A percentile compares a stretch with the other conserved stretches of the same genome.
Conservation (phyloP, 2,888 invertebrate genomes). For the Heteromyza rotundicornis region DNA sequence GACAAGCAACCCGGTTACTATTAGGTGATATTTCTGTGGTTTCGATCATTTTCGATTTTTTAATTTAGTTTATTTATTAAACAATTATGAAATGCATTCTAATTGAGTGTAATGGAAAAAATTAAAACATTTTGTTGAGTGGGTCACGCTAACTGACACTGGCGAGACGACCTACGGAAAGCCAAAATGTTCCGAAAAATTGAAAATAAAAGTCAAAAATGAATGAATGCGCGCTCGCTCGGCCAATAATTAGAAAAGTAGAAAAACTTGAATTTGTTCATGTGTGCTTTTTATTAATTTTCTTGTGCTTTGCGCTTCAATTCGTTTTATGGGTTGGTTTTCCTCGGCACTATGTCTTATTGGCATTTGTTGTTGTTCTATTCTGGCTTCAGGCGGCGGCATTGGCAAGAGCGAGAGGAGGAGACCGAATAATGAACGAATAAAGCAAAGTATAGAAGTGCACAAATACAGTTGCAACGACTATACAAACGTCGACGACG, state of each 20-base stretch:
- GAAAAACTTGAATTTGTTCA: constrained; percentile 3
- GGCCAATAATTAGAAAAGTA: not conserved
- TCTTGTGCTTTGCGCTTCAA: constrained; percentile 51
- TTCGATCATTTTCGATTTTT: no score
- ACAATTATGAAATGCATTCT: constrained; percentile 59
- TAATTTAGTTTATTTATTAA: constrained; percentile 32
- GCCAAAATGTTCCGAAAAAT: constrained; percentile 9
- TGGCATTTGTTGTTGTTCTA: constrained; percentile 33
- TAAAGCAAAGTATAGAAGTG: constrained; percentile 50
- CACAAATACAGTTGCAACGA: constrained; percentile 28
- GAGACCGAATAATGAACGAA: constrained; percentile 33
- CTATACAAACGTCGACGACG: constrained; percentile 31
- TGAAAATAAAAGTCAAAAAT: constrained; percentile 6
- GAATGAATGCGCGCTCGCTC: no score
- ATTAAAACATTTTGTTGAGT: constrained; percentile 27
- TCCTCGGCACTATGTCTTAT: constrained; percentile 9
- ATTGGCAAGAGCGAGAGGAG: constrained; percentile 46
- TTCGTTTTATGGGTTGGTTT: constrained; percentile 38
- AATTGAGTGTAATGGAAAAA: constrained; percentile 53
- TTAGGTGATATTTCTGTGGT: no score
- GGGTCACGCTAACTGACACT: no score
- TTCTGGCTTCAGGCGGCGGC: constrained; percentile 53
- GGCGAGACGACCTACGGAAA: no score
- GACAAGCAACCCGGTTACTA: no score
- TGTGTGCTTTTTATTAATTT: not conserved